A percentile compares a stretch with the other conserved stretches of the same genome.
phyloP scores from a whole-genome alignment of 2,888 invertebrate genomes.

The Antitype chi region DNA sequence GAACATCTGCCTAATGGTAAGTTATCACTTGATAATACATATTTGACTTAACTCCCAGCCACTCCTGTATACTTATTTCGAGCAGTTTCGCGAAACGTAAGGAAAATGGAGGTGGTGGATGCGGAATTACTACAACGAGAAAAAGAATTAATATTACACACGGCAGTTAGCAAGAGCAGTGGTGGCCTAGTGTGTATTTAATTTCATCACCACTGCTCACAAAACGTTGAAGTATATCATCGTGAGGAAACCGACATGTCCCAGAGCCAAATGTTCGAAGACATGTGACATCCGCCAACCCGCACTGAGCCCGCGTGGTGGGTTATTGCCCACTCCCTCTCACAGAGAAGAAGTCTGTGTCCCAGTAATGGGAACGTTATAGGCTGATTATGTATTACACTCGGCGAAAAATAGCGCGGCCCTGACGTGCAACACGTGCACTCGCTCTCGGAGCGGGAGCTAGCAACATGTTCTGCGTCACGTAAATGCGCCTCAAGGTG shows the following conservation, averaged over 20 bases:
- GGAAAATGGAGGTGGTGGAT: too few relatives aligned
- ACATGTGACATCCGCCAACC: too few relatives aligned
- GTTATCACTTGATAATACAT: slow-evolving; percentile 34
- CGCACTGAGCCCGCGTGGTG: too few relatives aligned
- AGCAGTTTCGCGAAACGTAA: background rate
- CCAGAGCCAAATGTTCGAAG: too few relatives aligned
- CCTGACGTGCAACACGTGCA: background rate
- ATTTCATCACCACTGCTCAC: too few relatives aligned
- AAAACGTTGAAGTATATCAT: too few relatives aligned
- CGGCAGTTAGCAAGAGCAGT: too few relatives aligned
- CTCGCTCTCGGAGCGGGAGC: background rate
- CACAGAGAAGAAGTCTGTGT: too few relatives aligned
- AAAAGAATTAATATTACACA: background rate
- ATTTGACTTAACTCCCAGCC: background rate
- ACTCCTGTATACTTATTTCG: background rate
- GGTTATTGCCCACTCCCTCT: too few relatives aligned
- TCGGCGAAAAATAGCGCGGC: background rate
- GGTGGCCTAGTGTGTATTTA: too few relatives aligned
- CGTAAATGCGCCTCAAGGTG: background rate
- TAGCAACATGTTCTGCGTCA: background rate
- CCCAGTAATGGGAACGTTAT: too few relatives aligned
- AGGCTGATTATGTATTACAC: background rate
- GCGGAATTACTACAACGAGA: background rate
- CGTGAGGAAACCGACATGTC: too few relatives aligned
- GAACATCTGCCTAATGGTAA: slow-evolving; percentile 94